phyloP scores from a whole-genome alignment of 1,140 invertebrate genomes.

The Portunus trituberculatus region DNA sequence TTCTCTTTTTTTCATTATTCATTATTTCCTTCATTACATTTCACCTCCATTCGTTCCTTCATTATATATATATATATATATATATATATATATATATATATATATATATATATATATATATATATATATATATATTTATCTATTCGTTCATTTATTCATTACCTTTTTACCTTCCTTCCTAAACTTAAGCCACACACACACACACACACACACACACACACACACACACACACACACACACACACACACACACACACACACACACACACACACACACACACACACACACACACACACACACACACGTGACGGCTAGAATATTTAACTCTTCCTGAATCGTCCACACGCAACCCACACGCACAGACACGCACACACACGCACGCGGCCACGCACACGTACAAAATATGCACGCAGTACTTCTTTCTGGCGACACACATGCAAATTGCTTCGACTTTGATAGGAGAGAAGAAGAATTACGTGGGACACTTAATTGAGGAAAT shows the following conservation, averaged over 20 bases:
- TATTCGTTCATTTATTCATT: too few relatives aligned
- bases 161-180: not conserved
- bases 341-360: too few relatives aligned
- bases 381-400: not conserved
- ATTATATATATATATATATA: too few relatives aligned
- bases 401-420: not conserved
- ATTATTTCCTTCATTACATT: too few relatives aligned
- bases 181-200: not conserved
- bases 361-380: not conserved
- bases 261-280: not conserved
- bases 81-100: too few relatives aligned
- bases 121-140: too few relatives aligned
- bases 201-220: not conserved
- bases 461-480: slow-evolving; percentile 25
- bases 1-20: too few relatives aligned
- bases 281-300: not conserved
- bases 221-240: not conserved
- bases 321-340: too few relatives aligned
- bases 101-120: too few relatives aligned
- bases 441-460: not conserved
- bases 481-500: slow-evolving; percentile 53
- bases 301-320: not conserved
- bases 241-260: not conserved
- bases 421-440: not conserved
- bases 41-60: too few relatives aligned